phyloP scores from a whole-genome alignment of 2,113 vertebrate genomes.

The Holacanthus passer region DNA sequence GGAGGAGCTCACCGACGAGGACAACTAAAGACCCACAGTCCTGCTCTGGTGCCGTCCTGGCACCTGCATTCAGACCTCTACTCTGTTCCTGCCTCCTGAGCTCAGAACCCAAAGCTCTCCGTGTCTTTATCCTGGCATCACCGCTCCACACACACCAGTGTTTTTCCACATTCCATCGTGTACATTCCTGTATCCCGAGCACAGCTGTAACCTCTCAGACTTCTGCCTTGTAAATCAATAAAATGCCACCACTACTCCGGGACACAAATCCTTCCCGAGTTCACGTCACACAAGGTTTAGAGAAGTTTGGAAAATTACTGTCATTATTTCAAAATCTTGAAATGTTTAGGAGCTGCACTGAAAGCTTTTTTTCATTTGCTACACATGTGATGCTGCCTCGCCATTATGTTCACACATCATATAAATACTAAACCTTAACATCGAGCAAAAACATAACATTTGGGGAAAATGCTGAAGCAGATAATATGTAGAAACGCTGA shows the following conservation, averaged over 20 bases:
- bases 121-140: slow-evolving; percentile 12
- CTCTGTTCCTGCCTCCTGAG: slow-evolving; percentile 36
- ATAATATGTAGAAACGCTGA: background rate
- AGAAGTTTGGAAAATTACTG: background rate
- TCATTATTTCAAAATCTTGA: slow-evolving; percentile 28
- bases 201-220: slow-evolving; percentile 46
- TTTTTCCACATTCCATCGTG: slow-evolving; percentile 53
- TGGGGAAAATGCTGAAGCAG: background rate
- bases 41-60: background rate
- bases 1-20: slow-evolving; percentile 88
- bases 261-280: slow-evolving; percentile 5
- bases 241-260: background rate
- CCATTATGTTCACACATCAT: background rate
- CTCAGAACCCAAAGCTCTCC: slow-evolving; percentile 47
- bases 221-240: slow-evolving; percentile 34
- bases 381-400: background rate
- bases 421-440: background rate
- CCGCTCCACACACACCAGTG: background rate
- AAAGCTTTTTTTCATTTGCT: background rate
- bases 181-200: slow-evolving; percentile 49
- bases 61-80: background rate
- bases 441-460: background rate
- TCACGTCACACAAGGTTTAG: background rate
- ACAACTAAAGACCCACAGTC: slow-evolving; percentile 58
- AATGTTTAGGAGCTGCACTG: slow-evolving; percentile 1